Conservation (phyloP, 2,888 invertebrate species). For the Entomobrya proxima region DNA sequence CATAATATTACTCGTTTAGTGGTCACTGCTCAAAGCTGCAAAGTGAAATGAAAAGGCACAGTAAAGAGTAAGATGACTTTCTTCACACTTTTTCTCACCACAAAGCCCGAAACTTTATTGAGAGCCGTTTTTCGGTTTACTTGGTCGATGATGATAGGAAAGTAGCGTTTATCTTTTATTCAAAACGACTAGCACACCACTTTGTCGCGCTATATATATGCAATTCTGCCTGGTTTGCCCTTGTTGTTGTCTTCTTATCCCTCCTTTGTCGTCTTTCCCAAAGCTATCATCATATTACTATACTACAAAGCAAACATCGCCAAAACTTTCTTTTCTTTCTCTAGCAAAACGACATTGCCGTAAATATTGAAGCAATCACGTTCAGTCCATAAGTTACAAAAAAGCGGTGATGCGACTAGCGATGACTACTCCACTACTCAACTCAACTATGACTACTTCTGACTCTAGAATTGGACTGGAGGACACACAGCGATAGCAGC, state of each 20-base stretch:
- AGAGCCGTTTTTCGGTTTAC: no score
- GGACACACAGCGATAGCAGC: slow-evolving; percentile 14
- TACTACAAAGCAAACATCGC: neutral
- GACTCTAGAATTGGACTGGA: neutral
- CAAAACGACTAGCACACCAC: no score
- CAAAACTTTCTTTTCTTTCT: neutral
- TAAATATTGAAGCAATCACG: slow-evolving; percentile 39
- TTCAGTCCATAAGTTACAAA: slow-evolving; percentile 35
- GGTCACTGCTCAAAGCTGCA: no score
- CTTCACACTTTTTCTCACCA: no score
- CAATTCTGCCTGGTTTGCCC: no score
- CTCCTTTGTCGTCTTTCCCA: neutral
- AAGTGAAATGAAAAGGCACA: no score
- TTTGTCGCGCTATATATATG: no score
- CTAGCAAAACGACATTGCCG: neutral
- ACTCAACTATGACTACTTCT: neutral
- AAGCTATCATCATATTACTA: neutral
- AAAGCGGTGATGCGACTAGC: neutral
- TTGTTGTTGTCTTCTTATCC: neutral
- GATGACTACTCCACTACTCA: neutral
- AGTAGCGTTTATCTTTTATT: no score
- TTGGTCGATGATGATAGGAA: no score
- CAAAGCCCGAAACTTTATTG: no score
- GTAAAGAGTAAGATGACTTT: no score
- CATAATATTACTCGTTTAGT: no score